Percentiles rank a stretch among this genome's conserved stretches.
Evolutionary conservation across 2,113 vertebrate species (phyloP).

Genomic region (Bombycilla garrulus): DNA sequence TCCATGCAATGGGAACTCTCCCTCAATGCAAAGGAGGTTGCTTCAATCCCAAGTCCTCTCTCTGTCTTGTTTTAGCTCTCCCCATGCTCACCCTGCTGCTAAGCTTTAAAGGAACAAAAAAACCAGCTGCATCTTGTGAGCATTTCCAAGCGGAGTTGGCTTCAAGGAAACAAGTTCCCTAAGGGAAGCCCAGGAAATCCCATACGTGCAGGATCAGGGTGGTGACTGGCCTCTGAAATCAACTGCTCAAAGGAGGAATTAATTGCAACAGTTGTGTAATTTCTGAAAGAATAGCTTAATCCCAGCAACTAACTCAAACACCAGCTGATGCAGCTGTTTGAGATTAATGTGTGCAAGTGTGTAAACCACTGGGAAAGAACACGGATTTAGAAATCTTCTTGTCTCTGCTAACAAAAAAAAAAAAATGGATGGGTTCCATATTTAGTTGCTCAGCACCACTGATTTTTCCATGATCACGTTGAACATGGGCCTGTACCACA

Average conservation of each 20-base stretch:
- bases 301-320: neutral
- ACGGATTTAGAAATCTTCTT: neutral
- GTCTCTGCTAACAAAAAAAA: neutral
- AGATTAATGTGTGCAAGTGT: neutral
- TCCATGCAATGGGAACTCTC: neutral
- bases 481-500: neutral
- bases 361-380: neutral
- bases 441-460: neutral
- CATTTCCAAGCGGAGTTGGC: neutral
- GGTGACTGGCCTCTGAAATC: neutral
- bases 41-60: neutral
- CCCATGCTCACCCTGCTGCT: rapidly evolving
- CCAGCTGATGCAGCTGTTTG: slow-evolving; percentile 1
- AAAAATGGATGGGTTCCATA: neutral
- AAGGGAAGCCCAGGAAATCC: neutral
- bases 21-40: neutral
- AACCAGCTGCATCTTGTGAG: neutral
- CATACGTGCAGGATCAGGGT: neutral
- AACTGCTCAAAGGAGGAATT: neutral
- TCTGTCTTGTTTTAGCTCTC: neutral
- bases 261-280: neutral
- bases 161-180: neutral
- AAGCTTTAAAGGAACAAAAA: neutral
- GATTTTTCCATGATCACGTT: neutral
- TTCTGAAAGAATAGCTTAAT: neutral